Evolutionary conservation across 2,888 invertebrate species (phyloP).

Genomic region (Heteromyza rotundicornis): DNA sequence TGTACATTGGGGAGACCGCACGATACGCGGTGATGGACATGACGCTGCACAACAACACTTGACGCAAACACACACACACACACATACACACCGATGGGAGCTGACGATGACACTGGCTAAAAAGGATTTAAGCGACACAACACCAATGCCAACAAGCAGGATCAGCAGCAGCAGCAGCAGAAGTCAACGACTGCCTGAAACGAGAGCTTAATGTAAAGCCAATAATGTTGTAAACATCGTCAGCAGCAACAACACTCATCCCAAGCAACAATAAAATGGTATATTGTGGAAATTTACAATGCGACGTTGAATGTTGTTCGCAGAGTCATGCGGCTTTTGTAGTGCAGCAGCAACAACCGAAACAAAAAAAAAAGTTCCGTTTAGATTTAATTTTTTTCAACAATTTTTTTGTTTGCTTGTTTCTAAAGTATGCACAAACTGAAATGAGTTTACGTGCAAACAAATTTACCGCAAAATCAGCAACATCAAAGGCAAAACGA

Average conservation of each 20-base stretch:
- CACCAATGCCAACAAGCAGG: neutral
- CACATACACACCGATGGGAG: neutral
- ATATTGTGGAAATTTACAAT: too few species aligned
- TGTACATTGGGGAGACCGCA: too few species aligned
- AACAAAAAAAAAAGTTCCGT: too few species aligned
- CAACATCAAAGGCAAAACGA: neutral
- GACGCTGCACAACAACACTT: neutral
- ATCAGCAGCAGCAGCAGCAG: neutral
- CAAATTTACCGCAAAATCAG: conserved; percentile 14
- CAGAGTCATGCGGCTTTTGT: too few species aligned
- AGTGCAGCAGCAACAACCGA: too few species aligned
- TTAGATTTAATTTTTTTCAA: too few species aligned
- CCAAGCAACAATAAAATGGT: neutral
- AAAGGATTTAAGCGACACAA: neutral
- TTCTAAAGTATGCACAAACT: neutral
- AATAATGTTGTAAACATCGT: conserved; percentile 1
- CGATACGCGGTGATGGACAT: too few species aligned
- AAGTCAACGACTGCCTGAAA: neutral
- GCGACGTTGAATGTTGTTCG: too few species aligned
- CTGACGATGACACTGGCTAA: neutral
- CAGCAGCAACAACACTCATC: neutral
- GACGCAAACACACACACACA: neutral
- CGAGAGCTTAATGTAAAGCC: neutral
- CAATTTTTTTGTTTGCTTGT: too few species aligned
- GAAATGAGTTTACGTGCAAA: conserved; percentile 15